Percentiles rank a stretch among this genome's conserved stretches.
Conservation (phyloP, 2,113 vertebrate species). For the Microtus montanus region DNA sequence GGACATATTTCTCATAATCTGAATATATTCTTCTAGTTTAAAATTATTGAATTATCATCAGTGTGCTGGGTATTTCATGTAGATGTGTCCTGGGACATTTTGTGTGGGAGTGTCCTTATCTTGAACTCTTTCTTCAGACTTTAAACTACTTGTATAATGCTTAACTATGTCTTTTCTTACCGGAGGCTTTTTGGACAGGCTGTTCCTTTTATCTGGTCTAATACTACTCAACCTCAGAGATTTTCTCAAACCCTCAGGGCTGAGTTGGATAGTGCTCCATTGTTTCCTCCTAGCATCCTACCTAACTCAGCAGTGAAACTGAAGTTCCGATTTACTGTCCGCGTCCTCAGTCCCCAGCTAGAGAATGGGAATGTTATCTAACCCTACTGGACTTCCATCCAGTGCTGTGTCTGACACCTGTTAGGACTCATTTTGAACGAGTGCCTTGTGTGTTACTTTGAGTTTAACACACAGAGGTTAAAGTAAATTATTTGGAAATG, state of each 20-base stretch:
- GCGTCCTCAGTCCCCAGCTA: background rate
- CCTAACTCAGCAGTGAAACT: background rate
- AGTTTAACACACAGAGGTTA: conserved; percentile 1
- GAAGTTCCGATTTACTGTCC: background rate
- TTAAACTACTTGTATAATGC: background rate
- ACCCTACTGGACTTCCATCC: background rate
- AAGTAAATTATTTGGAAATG: background rate
- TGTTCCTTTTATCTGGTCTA: conserved; percentile 8
- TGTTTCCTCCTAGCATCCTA: background rate
- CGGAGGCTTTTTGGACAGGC: background rate
- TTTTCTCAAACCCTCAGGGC: background rate
- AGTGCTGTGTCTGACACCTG: background rate
- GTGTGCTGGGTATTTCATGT: conserved; percentile 15
- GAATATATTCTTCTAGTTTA: background rate
- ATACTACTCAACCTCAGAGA: background rate
- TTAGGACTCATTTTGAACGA: conserved; percentile 9
- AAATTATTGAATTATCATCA: background rate
- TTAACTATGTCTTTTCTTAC: conserved; percentile 10
- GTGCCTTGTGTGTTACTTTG: background rate
- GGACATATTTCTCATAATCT: conserved; percentile 33
- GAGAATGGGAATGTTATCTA: background rate
- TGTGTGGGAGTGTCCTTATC: background rate
- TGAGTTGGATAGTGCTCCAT: background rate
- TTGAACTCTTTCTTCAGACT: conserved; percentile 33
- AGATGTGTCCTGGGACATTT: conserved; percentile 12